Evolutionary conservation across 2,888 invertebrate species (phyloP), one percentile per base, ranked within the genome.

Genomic region (Latrodectus hesperus): DNA sequence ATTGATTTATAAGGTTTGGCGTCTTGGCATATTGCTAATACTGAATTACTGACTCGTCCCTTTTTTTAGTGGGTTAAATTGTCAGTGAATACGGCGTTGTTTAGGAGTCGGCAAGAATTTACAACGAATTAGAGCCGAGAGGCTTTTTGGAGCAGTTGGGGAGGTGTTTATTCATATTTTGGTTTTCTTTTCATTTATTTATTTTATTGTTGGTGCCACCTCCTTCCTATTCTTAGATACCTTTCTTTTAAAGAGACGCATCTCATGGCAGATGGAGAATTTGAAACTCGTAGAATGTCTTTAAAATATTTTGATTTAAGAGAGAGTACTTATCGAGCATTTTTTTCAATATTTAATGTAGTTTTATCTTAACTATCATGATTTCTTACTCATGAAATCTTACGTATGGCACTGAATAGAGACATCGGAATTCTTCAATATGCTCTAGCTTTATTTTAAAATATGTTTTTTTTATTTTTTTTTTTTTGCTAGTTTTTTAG

Each of bases 11-110:
- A 60, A 60, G 81, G n/a, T 78, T 78, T 55, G 71, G 73, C 16
- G 86, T 49, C 81, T 60, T 72, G 86, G 81, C 76, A 73, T 81
- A 87, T 77, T 76, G 86, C 86, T 87, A 87, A 87, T 87, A 77
- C 77, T 81, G 81, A 87, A 87, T 87, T 87, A 87, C 77, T 82
- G 86, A 75, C 77, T 65, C 17, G 64, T 73, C 76, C 52, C 60
- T 49, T 65, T 73, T 73, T 75, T 78, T 55, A 75, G 82, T 79
- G 85, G 70, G 85, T 80, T 85, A 85, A 85, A 85, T 80, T 85
- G 85, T 85, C 85, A 85, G 73, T 52, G 80, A 81, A 70, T 71
- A 79, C 53, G 77, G 77, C 53, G 85, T 84, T 84, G 84, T 84
- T 84, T 84, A 78, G 72, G 68, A 60, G 38, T 70, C 68, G 22